Conservation (phyloP, 1,140 invertebrate genomes). For the Grapholita molesta region DNA sequence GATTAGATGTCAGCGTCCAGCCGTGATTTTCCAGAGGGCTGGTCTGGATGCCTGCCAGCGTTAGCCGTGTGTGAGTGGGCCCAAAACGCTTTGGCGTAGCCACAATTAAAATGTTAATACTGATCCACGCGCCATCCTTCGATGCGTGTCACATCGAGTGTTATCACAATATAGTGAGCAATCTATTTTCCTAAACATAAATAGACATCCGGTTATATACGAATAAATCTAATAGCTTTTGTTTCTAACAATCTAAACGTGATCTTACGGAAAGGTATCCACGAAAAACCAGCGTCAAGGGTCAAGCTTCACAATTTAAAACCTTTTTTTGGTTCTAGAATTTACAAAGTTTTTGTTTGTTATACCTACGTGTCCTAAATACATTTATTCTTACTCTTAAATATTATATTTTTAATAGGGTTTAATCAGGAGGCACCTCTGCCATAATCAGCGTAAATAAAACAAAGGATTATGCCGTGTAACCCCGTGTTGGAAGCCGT, state of each 20-base stretch:
- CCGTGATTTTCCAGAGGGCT: slow-evolving; percentile 52
- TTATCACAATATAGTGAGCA: not conserved
- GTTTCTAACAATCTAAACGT: not conserved
- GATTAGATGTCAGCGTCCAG: slow-evolving; percentile 50
- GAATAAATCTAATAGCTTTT: not conserved
- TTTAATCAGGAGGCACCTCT: no score
- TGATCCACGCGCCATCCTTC: slow-evolving; percentile 15
- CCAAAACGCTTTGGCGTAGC: slow-evolving; percentile 47
- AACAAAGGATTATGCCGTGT: no score
- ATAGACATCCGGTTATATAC: not conserved
- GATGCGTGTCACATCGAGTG: not conserved
- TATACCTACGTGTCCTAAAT: no score
- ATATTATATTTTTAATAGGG: no score
- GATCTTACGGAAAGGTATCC: no score
- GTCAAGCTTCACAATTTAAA: no score
- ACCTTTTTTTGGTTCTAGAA: no score
- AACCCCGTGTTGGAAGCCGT: no score
- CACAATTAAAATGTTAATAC: slow-evolving; percentile 72
- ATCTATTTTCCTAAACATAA: not conserved
- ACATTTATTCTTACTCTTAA: no score
- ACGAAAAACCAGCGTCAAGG: no score
- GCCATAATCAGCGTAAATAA: no score
- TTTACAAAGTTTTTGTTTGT: no score
- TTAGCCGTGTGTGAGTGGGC: slow-evolving; percentile 23
- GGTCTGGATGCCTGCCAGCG: slow-evolving; percentile 31